Conservation (phyloP, 2,888 invertebrate species). For the Meloe dianella region DNA sequence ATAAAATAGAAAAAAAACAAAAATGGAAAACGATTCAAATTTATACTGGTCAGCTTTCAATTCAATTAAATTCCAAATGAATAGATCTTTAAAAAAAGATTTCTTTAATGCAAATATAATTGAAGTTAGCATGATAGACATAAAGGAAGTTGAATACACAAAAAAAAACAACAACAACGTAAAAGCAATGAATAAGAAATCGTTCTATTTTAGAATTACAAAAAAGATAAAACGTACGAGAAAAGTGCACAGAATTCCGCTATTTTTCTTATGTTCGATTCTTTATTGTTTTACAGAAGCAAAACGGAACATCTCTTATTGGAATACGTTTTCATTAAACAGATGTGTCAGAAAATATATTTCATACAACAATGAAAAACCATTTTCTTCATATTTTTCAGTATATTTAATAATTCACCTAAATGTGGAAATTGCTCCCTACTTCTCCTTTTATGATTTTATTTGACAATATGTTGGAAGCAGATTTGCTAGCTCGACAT, state of each 20-base stretch:
- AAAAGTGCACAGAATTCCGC: conserved; percentile 38
- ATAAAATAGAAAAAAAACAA: conserved; percentile 11
- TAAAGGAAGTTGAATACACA: conserved; percentile 19
- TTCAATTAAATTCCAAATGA: conserved; percentile 23
- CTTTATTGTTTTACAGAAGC: conserved; percentile 34
- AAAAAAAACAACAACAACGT: conserved; percentile 18
- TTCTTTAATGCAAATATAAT: conserved; percentile 28
- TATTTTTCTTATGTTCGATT: conserved; percentile 35
- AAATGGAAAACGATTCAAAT: not conserved
- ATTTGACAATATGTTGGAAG: not conserved
- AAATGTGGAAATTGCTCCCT: not conserved
- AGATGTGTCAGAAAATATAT: conserved; percentile 32
- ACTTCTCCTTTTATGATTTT: not conserved
- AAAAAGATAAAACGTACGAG: conserved; percentile 28
- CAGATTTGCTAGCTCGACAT: not conserved
- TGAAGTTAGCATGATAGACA: not conserved
- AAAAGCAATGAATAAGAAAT: conserved; percentile 29
- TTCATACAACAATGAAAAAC: conserved; percentile 25
- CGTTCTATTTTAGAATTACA: conserved; percentile 31
- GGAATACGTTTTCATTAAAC: conserved; percentile 34
- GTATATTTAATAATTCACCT: not conserved
- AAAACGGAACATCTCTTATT: conserved; percentile 29
- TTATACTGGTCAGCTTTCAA: conserved; percentile 18
- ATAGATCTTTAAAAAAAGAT: conserved; percentile 24
- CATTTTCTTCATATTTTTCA: not conserved